phyloP scores from a whole-genome alignment of 2,888 invertebrate genomes.

The Leucoma salicis region DNA sequence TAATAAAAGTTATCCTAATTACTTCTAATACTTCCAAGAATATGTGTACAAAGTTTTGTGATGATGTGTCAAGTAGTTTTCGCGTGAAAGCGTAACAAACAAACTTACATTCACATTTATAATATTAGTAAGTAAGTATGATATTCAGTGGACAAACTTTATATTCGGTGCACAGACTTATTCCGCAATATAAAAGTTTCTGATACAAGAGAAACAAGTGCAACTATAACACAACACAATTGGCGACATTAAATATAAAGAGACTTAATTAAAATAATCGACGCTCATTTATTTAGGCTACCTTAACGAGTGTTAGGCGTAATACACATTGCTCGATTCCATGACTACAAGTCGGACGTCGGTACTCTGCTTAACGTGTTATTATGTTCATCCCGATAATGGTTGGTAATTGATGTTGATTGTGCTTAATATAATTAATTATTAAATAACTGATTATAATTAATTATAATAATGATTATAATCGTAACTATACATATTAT shows the following conservation, averaged over 20 bases:
- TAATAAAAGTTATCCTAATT: no score
- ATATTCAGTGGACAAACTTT: no score
- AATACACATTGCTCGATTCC: conserved; percentile 17
- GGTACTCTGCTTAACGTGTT: conserved; percentile 10
- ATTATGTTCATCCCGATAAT: conserved; percentile 8
- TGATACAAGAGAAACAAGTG: neutral
- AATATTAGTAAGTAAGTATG: no score
- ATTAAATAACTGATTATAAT: conserved; percentile 7
- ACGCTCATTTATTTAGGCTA: conserved; percentile 2
- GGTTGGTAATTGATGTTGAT: conserved; percentile 1
- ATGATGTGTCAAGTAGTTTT: no score
- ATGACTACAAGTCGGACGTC: conserved; percentile 10
- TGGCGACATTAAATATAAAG: neutral
- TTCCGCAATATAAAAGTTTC: neutral
- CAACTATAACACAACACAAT: neutral
- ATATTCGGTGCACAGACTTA: no score
- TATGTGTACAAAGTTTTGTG: no score
- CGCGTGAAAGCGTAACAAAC: no score
- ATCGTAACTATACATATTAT: neutral
- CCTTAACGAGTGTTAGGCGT: conserved; percentile 22
- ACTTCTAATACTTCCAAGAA: no score
- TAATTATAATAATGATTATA: conserved; percentile 5
- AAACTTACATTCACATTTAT: no score
- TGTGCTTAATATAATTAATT: conserved; percentile 8
- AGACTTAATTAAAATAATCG: neutral